A percentile compares a stretch with the other conserved stretches of the same genome.
phyloP scores from a whole-genome alignment of 2,888 invertebrate species.

The Thera britannica region DNA sequence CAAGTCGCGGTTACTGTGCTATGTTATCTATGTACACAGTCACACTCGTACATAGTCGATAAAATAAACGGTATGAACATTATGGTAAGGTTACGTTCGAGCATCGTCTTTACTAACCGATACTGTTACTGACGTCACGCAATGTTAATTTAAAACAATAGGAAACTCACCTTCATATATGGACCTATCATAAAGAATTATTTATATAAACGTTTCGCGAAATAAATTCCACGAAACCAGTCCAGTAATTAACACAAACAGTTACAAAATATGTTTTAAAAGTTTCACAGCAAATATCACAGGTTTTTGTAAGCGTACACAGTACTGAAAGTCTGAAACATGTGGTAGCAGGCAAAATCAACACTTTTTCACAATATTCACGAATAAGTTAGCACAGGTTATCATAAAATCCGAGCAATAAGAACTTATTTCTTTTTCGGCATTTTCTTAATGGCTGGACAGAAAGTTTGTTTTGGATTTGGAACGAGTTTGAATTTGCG shows the following conservation, averaged over 20 bases:
- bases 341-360: slow-evolving; percentile 59
- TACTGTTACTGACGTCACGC: slow-evolving; percentile 37
- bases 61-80: slow-evolving; percentile 33
- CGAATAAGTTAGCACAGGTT: slow-evolving; percentile 56
- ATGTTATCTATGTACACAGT: slow-evolving; percentile 10
- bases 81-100: slow-evolving; percentile 27
- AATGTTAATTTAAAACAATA: slow-evolving; percentile 43
- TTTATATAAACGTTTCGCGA: slow-evolving; percentile 74
- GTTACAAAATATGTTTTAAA: slow-evolving; percentile 38
- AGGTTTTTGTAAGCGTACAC: slow-evolving; percentile 47
- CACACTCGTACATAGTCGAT: not conserved
- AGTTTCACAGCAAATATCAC: slow-evolving; percentile 79
- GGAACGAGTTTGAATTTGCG: slow-evolving; percentile 66
- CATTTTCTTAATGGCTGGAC: slow-evolving; percentile 62
- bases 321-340: slow-evolving; percentile 53
- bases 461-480: slow-evolving; percentile 53
- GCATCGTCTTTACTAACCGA: slow-evolving; percentile 17
- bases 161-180: slow-evolving; percentile 81
- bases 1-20: slow-evolving; percentile 1
- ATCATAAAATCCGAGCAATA: slow-evolving; percentile 43
- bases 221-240: slow-evolving; percentile 79
- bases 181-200: slow-evolving; percentile 83
- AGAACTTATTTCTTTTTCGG: slow-evolving; percentile 76
- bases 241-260: slow-evolving; percentile 44
- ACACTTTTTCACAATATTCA: slow-evolving; percentile 60